Percentiles rank a stretch among this genome's conserved stretches.
These are phyloP conservation scores for Torymus tubicola DNA, from an alignment of 2,888 invertebrate species.

Conservation along the genomic window DNA sequence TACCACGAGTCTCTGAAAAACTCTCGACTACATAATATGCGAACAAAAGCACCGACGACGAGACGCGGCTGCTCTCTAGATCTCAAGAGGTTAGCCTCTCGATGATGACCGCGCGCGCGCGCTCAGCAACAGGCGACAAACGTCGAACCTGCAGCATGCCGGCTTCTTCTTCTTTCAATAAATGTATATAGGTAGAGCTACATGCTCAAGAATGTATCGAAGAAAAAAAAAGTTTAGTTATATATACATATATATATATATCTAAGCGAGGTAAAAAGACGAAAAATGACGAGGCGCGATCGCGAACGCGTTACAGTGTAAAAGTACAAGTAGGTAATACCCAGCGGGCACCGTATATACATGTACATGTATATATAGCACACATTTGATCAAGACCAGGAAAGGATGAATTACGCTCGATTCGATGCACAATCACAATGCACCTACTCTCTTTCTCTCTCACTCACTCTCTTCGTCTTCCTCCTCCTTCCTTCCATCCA, in stretches of 20 bases:
- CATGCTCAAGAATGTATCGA: too few relatives aligned
- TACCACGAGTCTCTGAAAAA: too few relatives aligned
- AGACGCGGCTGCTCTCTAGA: background rate
- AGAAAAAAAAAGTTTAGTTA: too few relatives aligned
- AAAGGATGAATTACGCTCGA: slow-evolving; percentile 63
- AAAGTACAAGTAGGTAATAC: slow-evolving; percentile 44
- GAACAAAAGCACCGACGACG: too few relatives aligned
- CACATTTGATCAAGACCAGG: slow-evolving; percentile 35
- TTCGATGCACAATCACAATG: slow-evolving; percentile 66
- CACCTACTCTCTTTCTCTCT: slow-evolving; percentile 52
- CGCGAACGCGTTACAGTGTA: slow-evolving; percentile 45
- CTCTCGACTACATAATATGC: too few relatives aligned
- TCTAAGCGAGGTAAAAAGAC: background rate
- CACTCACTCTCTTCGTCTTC: slow-evolving; percentile 23
- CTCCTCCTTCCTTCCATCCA: slow-evolving; percentile 19
- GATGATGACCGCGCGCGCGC: too few relatives aligned
- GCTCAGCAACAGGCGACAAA: slow-evolving; percentile 24
- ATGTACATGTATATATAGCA: too few relatives aligned
- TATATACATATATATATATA: background rate
- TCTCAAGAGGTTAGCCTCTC: too few relatives aligned
- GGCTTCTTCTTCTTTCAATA: too few relatives aligned
- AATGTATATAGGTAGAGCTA: too few relatives aligned
- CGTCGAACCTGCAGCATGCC: background rate
- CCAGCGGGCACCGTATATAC: slow-evolving; percentile 14
- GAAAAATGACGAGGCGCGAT: background rate